phyloP scores from a whole-genome alignment of 2,888 invertebrate genomes.

The Trichogramma dendrolimi region DNA sequence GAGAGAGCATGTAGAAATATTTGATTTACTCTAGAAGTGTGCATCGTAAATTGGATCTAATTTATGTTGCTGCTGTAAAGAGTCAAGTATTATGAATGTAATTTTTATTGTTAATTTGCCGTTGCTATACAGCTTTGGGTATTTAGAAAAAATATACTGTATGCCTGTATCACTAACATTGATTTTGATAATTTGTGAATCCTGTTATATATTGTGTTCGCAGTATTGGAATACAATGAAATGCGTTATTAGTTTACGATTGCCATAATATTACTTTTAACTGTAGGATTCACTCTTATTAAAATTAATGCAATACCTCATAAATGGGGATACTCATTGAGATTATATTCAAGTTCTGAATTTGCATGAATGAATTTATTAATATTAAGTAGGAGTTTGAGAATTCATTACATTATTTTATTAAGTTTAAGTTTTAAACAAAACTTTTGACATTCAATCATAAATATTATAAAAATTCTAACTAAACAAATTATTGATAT shows the following conservation, averaged over 20 bases:
- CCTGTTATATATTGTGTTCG: slow-evolving; percentile 36
- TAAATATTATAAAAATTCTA: not conserved
- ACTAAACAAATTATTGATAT: slow-evolving; percentile 6
- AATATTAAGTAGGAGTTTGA: too few relatives aligned
- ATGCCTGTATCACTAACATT: slow-evolving; percentile 27
- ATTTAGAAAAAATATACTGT: too few relatives aligned
- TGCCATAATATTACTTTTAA: slow-evolving; percentile 44
- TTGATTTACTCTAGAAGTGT: too few relatives aligned
- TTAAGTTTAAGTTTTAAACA: not conserved
- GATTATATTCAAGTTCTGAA: slow-evolving; percentile 9
- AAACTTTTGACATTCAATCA: slow-evolving; percentile 17
- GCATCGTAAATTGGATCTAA: too few relatives aligned
- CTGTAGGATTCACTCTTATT: slow-evolving; percentile 49
- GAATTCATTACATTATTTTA: not conserved
- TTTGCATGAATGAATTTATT: too few relatives aligned
- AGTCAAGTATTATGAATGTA: too few relatives aligned
- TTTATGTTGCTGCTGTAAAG: too few relatives aligned
- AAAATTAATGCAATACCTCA: slow-evolving; percentile 42
- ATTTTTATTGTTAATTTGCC: too few relatives aligned
- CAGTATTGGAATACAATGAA: not conserved
- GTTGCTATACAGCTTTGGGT: too few relatives aligned
- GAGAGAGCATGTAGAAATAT: too few relatives aligned
- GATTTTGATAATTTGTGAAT: slow-evolving; percentile 50
- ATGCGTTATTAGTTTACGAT: slow-evolving; percentile 30
- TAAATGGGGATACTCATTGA: slow-evolving; percentile 12